phyloP scores from a whole-genome alignment of 2,888 invertebrate genomes.

The Drosophila barbarae region DNA sequence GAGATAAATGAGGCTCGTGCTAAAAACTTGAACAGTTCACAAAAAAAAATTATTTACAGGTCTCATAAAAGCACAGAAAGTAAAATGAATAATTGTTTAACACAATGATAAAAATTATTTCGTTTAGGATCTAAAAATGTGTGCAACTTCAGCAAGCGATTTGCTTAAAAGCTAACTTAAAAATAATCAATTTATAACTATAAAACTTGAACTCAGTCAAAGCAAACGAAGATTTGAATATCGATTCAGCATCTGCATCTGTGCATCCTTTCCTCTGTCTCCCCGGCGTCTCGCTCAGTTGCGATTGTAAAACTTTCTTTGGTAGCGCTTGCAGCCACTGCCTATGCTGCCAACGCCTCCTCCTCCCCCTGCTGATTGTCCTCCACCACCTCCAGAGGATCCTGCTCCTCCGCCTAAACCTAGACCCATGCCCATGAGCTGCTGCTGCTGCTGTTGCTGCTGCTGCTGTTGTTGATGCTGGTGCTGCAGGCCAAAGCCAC shows the following conservation, averaged over 20 bases:
- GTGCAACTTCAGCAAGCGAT: conserved; percentile 40
- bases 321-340: conserved; percentile 77
- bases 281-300: conserved; percentile 48
- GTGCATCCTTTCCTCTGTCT: background rate
- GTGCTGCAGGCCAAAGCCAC: conserved; percentile 50
- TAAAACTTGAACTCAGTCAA: conserved; percentile 70
- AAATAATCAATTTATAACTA: conserved; percentile 18
- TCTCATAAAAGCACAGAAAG: conserved; percentile 19
- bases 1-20: too few relatives aligned
- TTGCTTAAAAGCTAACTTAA: conserved; percentile 26
- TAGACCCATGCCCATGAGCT: conserved; percentile 55
- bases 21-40: conserved; percentile 49
- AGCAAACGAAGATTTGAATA: conserved; percentile 62
- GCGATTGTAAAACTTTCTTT: conserved; percentile 79
- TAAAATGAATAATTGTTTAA: conserved; percentile 15
- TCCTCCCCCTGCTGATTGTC: conserved; percentile 35
- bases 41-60: conserved; percentile 64
- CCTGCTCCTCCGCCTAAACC: conserved; percentile 38
- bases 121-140: conserved; percentile 15
- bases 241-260: conserved; percentile 26
- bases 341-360: conserved; percentile 70
- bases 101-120: background rate
- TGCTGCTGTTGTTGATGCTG: conserved; percentile 52
- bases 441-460: conserved; percentile 53
- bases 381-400: conserved; percentile 20